Evolutionary conservation across 2,888 invertebrate species (phyloP).

Genomic region (Byasa hedistus): DNA sequence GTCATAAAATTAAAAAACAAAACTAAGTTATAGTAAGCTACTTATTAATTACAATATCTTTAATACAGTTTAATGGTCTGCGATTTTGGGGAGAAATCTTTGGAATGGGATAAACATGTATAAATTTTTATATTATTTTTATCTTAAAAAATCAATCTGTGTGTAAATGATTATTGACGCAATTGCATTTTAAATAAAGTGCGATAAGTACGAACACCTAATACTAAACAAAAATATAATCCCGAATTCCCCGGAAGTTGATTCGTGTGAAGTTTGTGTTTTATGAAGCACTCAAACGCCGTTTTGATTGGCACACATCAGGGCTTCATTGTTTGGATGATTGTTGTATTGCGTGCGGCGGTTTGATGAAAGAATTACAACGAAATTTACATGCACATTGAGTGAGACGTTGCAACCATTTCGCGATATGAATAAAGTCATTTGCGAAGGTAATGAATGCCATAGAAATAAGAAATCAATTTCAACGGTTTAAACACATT

Average conservation of each 20-base stretch:
- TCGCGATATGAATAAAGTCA: constrained; percentile 26
- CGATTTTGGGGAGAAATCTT: no score
- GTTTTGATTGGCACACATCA: constrained; percentile 67
- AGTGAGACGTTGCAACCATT: constrained; percentile 27
- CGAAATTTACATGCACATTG: constrained; percentile 48
- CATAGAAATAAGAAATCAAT: constrained; percentile 4
- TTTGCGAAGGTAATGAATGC: constrained; percentile 9
- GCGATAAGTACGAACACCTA: no score
- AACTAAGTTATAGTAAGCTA: no score
- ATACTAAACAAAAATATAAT: no score
- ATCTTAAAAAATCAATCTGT: no score
- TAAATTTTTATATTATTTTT: no score
- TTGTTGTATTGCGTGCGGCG: constrained; percentile 68
- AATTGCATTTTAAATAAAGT: no score
- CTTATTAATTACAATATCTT: no score
- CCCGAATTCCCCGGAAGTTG: not conserved
- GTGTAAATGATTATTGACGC: no score
- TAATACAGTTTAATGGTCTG: no score
- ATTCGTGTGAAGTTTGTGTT: constrained; percentile 44
- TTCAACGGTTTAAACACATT: not conserved
- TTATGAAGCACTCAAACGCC: constrained; percentile 66
- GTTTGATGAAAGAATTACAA: constrained; percentile 67
- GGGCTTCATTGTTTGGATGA: constrained; percentile 45
- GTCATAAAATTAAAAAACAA: no score
- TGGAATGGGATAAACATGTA: no score